Base-by-base conservation (phyloP, 1,140 invertebrate genomes). In the Cotesia typhae region DNA sequence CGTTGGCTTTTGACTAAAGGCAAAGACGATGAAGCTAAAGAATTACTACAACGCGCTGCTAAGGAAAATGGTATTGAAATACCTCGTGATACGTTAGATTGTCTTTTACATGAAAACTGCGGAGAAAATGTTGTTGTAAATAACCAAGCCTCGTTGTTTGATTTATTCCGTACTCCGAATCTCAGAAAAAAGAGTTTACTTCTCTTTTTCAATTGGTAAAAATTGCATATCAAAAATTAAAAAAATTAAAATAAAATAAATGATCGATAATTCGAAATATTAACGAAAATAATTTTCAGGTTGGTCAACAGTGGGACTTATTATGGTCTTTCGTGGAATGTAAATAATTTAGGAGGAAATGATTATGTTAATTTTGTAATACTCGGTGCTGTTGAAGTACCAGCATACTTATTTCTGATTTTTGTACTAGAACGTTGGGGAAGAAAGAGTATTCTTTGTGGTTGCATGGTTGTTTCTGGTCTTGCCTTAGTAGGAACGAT, bases 261-360 rank as follows among this genome's bases (percentile, higher is more conserved):
- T 36, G 10, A 64, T 4, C 17, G 64, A 41, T 35, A 61, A 9
- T 12, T 53, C 47, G 66, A 68, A 52, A 60, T 20, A 51, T 67
- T 28, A 28, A 28, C 3, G 35, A 70, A 7, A 57, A 38, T 76
- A 73, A 28, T 75, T 74, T 71, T 65, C 76, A 93, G 92, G 93
- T 90, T 94, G 79, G 92, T 93, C 10, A 93, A 92, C 79, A 92
- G 92, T 65, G 90, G 92, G 55, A 91, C 94, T 4, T 95, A 95
- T 82, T 95, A 95, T 77, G 94, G 93, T 1, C 81, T 96, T 4
- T 94, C 94, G 0, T 92, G 94, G 89, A 94, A 93, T 78, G 91
- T 92, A 1, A 91, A 90, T 37, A 91, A 91, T 78, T 88, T 95
- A 52, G 92, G 90, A 20, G 92, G 91, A 17, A 92, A 94, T 80